Percentiles rank a stretch among this genome's conserved stretches.
phyloP scores from a whole-genome alignment of 2,113 vertebrate species.

The Ophthalmolycus amberensis region DNA sequence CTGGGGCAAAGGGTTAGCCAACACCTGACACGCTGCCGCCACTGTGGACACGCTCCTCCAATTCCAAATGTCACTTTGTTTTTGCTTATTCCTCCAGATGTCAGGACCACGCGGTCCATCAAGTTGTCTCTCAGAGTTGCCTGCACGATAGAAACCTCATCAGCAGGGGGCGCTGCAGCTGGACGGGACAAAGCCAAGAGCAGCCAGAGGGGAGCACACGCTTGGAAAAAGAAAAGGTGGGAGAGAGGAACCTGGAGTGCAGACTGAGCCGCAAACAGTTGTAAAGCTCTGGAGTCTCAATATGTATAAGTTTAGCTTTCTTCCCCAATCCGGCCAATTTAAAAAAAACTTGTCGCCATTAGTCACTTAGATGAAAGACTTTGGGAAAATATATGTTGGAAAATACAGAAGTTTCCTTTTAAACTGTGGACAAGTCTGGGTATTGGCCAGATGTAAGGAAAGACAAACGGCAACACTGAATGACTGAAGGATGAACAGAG shows the following conservation, averaged over 20 bases:
- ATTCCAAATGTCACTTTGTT: not conserved
- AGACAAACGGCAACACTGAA: not conserved
- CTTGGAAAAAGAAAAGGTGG: conserved; percentile 42
- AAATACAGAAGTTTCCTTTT: too few species aligned
- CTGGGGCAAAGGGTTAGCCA: conserved; percentile 74
- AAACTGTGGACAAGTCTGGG: not conserved
- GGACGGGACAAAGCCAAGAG: conserved; percentile 16
- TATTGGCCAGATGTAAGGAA: not conserved
- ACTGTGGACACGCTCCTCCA: not conserved
- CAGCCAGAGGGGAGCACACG: conserved; percentile 11
- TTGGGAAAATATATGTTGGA: too few species aligned
- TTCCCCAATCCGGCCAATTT: too few species aligned
- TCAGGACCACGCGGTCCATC: conserved; percentile 52
- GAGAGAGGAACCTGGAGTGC: not conserved
- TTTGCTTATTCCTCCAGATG: conserved; percentile 58
- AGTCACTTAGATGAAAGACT: not conserved
- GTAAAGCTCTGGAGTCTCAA: not conserved
- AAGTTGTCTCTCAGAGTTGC: conserved; percentile 31
- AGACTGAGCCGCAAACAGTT: not conserved
- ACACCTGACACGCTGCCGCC: not conserved
- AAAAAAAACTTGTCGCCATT: too few species aligned
- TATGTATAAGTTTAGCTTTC: not conserved
- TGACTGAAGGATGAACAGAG: not conserved
- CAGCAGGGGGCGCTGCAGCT: conserved; percentile 14
- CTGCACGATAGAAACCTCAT: not conserved